phyloP scores from a whole-genome alignment of 2,113 vertebrate genomes.

The Falcunculus frontatus region DNA sequence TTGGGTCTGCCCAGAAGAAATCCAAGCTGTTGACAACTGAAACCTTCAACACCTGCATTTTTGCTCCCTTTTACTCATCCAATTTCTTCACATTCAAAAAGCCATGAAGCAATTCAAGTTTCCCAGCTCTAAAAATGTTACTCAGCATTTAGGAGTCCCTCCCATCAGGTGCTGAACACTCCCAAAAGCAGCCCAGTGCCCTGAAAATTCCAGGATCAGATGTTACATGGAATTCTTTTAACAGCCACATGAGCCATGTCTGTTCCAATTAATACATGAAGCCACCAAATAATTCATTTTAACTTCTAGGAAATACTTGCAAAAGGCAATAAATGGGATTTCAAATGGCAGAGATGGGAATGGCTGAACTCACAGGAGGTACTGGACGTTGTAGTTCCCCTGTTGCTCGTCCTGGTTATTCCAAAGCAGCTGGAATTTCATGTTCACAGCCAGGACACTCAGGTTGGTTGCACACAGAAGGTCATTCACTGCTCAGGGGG shows the following conservation, averaged over 20 bases:
- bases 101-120: neutral
- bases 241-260: fast-evolving
- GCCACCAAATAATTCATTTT: neutral
- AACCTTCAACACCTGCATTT: neutral
- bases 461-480: constrained; percentile 46
- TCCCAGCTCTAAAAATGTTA: neutral
- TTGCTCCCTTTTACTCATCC: neutral
- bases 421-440: constrained; percentile 59
- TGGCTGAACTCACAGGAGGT: constrained; percentile 51
- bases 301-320: neutral
- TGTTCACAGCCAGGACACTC: neutral
- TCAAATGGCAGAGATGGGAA: fast-evolving
- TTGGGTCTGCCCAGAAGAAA: neutral
- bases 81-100: neutral
- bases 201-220: neutral
- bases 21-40: neutral
- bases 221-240: neutral
- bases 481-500: constrained; percentile 3
- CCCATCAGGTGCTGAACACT: neutral
- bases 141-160: neutral
- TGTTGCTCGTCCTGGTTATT: neutral
- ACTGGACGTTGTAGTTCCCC: constrained; percentile 62
- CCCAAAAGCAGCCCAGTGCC: neutral
- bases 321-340: neutral
- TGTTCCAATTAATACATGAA: fast-evolving